Evolutionary conservation across 2,113 vertebrate genomes (phyloP).

Genomic region (Chiloscyllium plagiosum): DNA sequence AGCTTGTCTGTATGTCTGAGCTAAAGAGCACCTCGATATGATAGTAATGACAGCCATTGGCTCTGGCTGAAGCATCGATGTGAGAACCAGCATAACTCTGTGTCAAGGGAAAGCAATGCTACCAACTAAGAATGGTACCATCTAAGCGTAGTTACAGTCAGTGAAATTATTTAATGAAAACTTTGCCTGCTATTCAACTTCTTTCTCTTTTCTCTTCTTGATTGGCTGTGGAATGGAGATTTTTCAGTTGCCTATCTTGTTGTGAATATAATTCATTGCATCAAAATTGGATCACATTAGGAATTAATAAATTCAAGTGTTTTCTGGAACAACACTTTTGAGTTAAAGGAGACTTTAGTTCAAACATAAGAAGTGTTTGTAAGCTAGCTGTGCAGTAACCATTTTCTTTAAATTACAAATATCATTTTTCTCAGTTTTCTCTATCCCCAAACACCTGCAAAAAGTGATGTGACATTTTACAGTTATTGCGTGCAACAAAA

Average conservation of each 20-base stretch:
- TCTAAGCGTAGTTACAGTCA: neutral
- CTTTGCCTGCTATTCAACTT: neutral
- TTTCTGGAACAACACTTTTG: neutral
- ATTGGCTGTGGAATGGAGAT: neutral
- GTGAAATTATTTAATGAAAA: neutral
- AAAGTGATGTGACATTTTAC: neutral
- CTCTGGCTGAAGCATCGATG: too few relatives aligned
- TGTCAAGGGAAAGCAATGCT: too few relatives aligned
- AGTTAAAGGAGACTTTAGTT: neutral
- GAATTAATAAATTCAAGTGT: neutral
- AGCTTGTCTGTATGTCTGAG: too few relatives aligned
- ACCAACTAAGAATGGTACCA: neutral
- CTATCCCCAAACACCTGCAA: neutral
- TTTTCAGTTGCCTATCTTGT: neutral
- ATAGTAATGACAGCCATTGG: too few relatives aligned
- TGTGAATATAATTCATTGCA: neutral
- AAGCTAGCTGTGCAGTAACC: neutral
- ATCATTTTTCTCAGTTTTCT: neutral
- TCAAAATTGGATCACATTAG: neutral
- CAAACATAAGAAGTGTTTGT: neutral
- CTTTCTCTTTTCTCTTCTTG: neutral
- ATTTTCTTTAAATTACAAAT: neutral
- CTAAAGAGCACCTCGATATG: too few relatives aligned
- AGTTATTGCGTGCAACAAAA: neutral
- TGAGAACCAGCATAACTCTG: neutral